Conservation (phyloP, 2,797 vertebrate species). For the Crax fasciolata region DNA sequence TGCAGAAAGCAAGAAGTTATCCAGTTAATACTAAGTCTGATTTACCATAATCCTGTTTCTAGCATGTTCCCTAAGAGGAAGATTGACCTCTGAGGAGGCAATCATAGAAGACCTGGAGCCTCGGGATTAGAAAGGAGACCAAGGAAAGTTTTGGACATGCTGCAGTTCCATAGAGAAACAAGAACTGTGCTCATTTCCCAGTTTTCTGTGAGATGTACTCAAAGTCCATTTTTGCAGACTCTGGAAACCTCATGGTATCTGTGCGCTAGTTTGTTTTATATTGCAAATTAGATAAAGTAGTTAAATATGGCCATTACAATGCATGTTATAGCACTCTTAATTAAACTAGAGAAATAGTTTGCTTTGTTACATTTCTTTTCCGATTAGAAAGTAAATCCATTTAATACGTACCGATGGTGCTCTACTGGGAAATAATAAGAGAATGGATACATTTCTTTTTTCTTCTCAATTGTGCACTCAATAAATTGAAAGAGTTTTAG, state of each 20-base stretch:
- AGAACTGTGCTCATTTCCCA: neutral
- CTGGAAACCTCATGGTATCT: neutral
- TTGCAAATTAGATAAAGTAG: neutral
- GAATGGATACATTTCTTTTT: neutral
- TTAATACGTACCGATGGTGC: neutral
- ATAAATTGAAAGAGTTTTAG: neutral
- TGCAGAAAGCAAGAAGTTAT: neutral
- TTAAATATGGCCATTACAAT: neutral
- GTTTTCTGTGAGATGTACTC: neutral
- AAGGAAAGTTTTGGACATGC: neutral
- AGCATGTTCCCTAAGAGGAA: neutral
- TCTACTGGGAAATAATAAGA: neutral
- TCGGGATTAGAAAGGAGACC: neutral
- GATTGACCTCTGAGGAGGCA: neutral
- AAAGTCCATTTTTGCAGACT: neutral
- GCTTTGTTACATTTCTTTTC: neutral
- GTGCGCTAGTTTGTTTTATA: neutral
- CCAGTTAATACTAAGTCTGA: neutral
- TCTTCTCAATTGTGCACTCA: neutral
- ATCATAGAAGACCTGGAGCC: neutral
- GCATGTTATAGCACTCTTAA: neutral
- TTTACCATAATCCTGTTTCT: neutral
- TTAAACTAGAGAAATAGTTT: neutral
- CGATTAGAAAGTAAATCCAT: neutral
- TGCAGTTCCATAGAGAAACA: neutral